Conservation (phyloP, 2,113 vertebrate species). For the Callorhinus ursinus region DNA sequence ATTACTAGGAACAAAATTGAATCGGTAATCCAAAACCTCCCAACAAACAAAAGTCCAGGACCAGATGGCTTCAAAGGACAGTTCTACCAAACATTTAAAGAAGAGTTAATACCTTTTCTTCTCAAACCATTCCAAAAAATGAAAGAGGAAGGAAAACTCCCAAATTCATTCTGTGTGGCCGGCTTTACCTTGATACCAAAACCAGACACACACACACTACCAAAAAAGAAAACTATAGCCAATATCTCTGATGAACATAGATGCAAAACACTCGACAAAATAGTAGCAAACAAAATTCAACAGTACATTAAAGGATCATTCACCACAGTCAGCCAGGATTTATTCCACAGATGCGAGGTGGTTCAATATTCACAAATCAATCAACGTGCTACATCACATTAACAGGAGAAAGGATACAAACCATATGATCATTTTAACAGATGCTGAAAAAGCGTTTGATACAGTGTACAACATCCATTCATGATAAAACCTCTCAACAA, state of each 20-base stretch:
- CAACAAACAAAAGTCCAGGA: background rate
- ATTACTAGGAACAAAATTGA: background rate
- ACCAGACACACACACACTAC: background rate
- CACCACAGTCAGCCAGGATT: background rate
- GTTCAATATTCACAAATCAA: background rate
- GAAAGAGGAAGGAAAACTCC: background rate
- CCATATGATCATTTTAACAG: background rate
- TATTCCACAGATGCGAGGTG: background rate
- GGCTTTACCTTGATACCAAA: background rate
- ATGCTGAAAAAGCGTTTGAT: background rate
- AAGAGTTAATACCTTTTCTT: background rate
- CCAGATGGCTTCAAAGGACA: background rate
- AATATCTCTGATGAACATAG: background rate
- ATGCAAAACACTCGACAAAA: background rate
- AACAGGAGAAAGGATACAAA: background rate
- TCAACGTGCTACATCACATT: background rate
- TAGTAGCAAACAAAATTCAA: background rate
- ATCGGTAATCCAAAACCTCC: background rate
- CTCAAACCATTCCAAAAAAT: background rate
- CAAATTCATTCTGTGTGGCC: background rate
- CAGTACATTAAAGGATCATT: background rate
- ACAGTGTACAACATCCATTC: background rate
- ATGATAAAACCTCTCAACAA: background rate
- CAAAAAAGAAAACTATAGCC: background rate
- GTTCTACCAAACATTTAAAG: background rate